Evolutionary conservation across 2,888 invertebrate species (phyloP).

Genomic region (Osedax frankpressi): DNA sequence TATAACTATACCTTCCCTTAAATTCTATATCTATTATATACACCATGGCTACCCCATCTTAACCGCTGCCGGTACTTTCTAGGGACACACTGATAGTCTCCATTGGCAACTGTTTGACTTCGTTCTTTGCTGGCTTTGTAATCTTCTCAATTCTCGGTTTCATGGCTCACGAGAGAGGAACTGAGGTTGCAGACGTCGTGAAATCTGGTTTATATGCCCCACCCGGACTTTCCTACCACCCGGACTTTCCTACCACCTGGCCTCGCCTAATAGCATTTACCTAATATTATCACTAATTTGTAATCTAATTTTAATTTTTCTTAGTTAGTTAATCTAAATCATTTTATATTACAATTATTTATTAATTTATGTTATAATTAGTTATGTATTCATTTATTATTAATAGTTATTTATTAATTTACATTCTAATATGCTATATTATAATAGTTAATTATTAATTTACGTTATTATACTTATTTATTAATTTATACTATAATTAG

Average conservation of each 20-base stretch:
- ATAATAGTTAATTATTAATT: too few species aligned
- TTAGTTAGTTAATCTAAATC: too few species aligned
- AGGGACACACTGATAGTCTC: slow-evolving; percentile 18
- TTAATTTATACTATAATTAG: too few species aligned
- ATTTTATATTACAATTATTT: too few species aligned
- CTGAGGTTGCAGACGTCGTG: slow-evolving; percentile 37
- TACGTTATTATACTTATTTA: too few species aligned
- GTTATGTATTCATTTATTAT: too few species aligned
- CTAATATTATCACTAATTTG: too few species aligned
- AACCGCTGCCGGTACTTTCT: too few species aligned
- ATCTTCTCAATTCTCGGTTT: slow-evolving; percentile 51
- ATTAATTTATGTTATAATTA: too few species aligned
- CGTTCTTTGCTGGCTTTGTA: slow-evolving; percentile 37
- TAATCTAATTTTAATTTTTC: too few species aligned
- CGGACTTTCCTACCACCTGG: slow-evolving; percentile 39
- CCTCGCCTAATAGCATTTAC: slow-evolving; percentile 32
- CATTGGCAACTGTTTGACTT: slow-evolving; percentile 27
- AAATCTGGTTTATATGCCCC: slow-evolving; percentile 32
- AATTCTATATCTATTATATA: neutral
- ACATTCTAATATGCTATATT: too few species aligned
- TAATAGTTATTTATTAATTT: too few species aligned
- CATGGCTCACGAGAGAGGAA: slow-evolving; percentile 38
- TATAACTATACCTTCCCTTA: neutral
- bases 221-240: slow-evolving; percentile 35
- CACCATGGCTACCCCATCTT: neutral